Conservation (phyloP, 1,140 invertebrate genomes). For the Drosophila serrata region DNA sequence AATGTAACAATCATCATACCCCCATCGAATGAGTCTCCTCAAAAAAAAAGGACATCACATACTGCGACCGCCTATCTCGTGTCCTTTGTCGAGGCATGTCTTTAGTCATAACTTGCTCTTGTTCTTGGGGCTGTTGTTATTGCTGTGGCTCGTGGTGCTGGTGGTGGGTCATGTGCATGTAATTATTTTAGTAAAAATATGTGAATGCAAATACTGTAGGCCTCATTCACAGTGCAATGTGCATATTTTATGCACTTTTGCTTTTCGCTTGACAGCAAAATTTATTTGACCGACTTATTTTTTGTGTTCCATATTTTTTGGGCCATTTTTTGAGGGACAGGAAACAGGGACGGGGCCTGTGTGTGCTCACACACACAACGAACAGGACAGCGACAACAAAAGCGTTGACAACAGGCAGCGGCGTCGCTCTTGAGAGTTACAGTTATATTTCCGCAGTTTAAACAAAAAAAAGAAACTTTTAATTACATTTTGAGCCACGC, state of each 20-base stretch:
- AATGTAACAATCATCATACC: not conserved
- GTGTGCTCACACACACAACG: constrained; percentile 1
- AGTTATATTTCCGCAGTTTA: constrained; percentile 63
- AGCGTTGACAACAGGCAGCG: constrained; percentile 39
- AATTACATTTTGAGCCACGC: constrained; percentile 68
- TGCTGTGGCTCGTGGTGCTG: constrained; percentile 28
- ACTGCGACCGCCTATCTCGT: constrained; percentile 49
- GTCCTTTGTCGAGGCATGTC: constrained; percentile 54
- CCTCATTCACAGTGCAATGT: constrained; percentile 52
- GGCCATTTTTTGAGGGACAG: constrained; percentile 15
- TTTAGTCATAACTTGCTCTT: constrained; percentile 69
- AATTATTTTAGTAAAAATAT: constrained; percentile 80
- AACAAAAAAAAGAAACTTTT: constrained; percentile 76
- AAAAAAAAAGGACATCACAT: constrained; percentile 39
- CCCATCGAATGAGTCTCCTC: too few species aligned
- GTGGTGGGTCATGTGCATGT: constrained; percentile 74
- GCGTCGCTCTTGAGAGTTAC: constrained; percentile 53
- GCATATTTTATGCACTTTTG: constrained; percentile 78
- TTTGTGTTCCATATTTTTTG: constrained; percentile 17
- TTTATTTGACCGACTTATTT: constrained; percentile 71
- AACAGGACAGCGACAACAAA: constrained; percentile 22
- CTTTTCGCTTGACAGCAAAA: constrained; percentile 75
- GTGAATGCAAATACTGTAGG: constrained; percentile 78
- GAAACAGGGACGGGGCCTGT: constrained; percentile 8
- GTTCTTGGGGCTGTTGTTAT: constrained; percentile 34